Evolutionary conservation across 2,113 vertebrate species (phyloP), one percentile per base, ranked within the genome.

Genomic region (Zosterops pallidus): DNA sequence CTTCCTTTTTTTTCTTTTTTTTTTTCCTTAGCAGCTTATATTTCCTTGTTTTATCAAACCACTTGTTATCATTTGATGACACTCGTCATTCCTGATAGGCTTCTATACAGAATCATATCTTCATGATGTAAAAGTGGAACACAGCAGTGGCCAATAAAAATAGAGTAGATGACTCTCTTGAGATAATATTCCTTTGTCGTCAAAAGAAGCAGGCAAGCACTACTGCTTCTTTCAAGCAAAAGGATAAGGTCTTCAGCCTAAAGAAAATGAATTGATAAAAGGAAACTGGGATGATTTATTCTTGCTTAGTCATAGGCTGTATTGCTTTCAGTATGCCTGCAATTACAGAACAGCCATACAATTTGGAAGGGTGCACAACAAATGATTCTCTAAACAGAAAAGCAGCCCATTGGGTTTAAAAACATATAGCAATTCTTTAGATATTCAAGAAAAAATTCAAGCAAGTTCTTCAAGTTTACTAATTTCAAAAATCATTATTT

Each of bases 231-330:
- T 93, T 91, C 41, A 89, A 78, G 22, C 0, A 6, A 63, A 87
- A 95, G 31, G 18, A 60, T 10, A 87, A 37, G 28, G 44, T 59
- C n/a, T 70, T 90, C 71, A 86, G 60, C 31, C 56, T 83, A 52
- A 77, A 93, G 39, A 95, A 85, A 95, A 89, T 12, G 1, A 47
- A 67, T 7, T 93, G 75, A 74, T 50, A 86, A 56, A 83, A 88
- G 17, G 37, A 90, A 86, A 92, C 18, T 42, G 35, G n/a, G 15
- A 5, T 83, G 85, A 93, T 81, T 86, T 92, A 60, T 90, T 94
- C 44, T 64, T 92, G 92, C 49, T 93, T 94, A 94, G 92, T 88
- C 87, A 95, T 49, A 77, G 75, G 44, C n/a, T 77, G 37, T 55
- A 35, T 83, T 90, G 60, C 39, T 90, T 91, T 83, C 71, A 80